Evolutionary conservation across 1,140 invertebrate species (phyloP), one percentile per base, ranked within the genome.

Genomic region (Panagrolaimus sp.): DNA sequence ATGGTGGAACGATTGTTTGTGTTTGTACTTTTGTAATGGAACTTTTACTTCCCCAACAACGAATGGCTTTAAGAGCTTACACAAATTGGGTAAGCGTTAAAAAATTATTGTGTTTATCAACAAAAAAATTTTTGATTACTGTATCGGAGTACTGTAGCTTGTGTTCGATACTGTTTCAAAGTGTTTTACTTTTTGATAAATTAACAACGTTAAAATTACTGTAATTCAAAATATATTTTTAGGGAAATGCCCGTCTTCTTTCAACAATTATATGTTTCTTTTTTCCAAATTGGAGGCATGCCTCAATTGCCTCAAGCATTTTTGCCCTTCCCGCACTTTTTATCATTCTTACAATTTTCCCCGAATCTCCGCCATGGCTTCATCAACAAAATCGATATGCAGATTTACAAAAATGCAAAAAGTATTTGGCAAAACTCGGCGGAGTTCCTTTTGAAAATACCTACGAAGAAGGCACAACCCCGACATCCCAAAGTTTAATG

Each of bases 1-100:
- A 21, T 26, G 45, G 65, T 15, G 45, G 45, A 17, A 32, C 65
- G 14, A 45, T 58, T 32, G 28, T 67, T 7, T 26, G n/a, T 32
- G n/a, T 43, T 32, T 64, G 28, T 17, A 64, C 63, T 64, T 58
- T 67, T 58, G 48, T 67, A 15, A 47, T 67, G 45, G 65, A 67
- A 32, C 24, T 43, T 9, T 28, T 67, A 15, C 17, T 67, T 5
- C 43, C 65, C 66, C 5, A 67, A 58, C 65, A 67, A 48, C 7
- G 65, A 48, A 67, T 67, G 65, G 24, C 43, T 38, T 28, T 67
- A 12, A 26, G 65, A 15, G 65, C 45, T n/a, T 48, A 32, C 32
- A 32, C 32, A 6, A 67, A 67, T 48, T 67, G 65, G 65, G 44
- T 65, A 63, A 63, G 32, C 32, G 2, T 38, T 38, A n/a, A n/a